Conservation (phyloP, 2,113 vertebrate genomes). For the Piprites chloris region DNA sequence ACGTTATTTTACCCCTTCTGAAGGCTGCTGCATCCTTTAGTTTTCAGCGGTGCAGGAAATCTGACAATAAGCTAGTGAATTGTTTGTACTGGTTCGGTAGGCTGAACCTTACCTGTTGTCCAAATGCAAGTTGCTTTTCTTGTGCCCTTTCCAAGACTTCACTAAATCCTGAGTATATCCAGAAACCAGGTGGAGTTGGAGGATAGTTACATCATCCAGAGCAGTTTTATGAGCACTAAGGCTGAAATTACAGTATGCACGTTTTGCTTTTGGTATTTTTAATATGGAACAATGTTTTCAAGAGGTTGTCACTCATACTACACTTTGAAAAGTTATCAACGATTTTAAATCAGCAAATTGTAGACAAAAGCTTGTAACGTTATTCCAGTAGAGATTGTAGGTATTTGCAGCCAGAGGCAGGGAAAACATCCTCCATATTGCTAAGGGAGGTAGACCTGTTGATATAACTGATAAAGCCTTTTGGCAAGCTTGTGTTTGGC, state of each 20-base stretch:
- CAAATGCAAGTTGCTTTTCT: background rate
- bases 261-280: background rate
- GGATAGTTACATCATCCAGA: background rate
- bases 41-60: background rate
- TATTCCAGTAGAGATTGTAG: background rate
- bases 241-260: background rate
- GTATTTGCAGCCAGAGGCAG: background rate
- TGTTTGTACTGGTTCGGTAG: background rate
- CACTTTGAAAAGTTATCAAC: background rate
- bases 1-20: background rate
- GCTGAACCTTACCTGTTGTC: background rate
- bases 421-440: background rate
- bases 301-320: background rate
- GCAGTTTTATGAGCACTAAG: background rate
- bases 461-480: background rate
- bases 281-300: background rate
- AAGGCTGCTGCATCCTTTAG: background rate
- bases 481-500: background rate
- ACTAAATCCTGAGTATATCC: background rate
- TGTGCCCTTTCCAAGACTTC: background rate
- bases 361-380: background rate
- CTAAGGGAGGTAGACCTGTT: background rate
- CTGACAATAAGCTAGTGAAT: background rate
- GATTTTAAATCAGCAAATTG: background rate
- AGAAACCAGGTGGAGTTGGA: background rate